phyloP scores from a whole-genome alignment of 2,888 invertebrate genomes.

The Diarsia brunnea region DNA sequence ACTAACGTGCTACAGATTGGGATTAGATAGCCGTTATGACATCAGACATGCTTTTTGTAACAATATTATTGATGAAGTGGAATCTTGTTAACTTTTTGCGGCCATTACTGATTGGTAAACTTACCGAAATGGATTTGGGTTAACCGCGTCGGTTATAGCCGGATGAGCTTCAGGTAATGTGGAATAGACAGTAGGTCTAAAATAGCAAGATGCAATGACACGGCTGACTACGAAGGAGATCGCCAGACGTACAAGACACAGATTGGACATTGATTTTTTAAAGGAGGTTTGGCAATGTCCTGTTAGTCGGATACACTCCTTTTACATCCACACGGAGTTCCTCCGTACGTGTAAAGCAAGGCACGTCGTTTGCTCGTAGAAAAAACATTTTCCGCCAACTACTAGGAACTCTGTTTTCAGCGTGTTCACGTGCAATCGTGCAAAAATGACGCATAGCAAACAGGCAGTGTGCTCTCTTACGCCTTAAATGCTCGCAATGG shows the following conservation, averaged over 20 bases:
- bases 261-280: no score
- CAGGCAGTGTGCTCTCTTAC: no score
- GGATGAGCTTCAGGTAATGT: not conserved
- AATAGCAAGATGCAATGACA: not conserved
- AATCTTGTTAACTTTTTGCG: constrained; percentile 36
- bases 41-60: constrained; percentile 44
- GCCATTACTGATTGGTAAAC: not conserved
- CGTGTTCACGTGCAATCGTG: not conserved
- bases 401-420: not conserved
- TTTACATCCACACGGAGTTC: not conserved
- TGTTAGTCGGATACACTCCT: not conserved
- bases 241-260: not conserved
- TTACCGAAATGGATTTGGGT: constrained; percentile 1
- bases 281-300: no score
- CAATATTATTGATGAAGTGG: constrained; percentile 7
- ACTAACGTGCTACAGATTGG: constrained; percentile 20
- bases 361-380: not conserved
- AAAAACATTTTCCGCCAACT: not conserved
- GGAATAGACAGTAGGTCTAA: not conserved
- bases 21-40: constrained; percentile 46
- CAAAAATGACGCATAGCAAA: no score
- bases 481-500: no score
- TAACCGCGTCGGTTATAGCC: not conserved
- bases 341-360: not conserved
- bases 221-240: not conserved